phyloP scores from a whole-genome alignment of 2,797 vertebrate species.

The Telmatherina bonti region DNA sequence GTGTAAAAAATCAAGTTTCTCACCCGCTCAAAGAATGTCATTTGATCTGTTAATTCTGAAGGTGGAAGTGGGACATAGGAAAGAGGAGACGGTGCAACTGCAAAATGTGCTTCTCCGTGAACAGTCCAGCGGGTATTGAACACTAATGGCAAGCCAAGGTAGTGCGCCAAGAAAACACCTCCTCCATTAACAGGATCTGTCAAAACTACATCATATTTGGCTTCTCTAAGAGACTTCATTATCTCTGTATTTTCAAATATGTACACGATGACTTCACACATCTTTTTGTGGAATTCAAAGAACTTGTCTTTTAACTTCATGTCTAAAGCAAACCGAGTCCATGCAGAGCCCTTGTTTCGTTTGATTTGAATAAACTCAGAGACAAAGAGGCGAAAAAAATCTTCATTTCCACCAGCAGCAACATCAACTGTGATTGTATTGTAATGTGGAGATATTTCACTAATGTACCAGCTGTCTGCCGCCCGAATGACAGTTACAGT shows the following conservation, averaged over 20 bases:
- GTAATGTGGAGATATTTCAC: slow-evolving; percentile 48
- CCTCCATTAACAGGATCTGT: slow-evolving; percentile 69
- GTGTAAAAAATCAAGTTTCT: slow-evolving; percentile 51
- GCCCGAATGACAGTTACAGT: slow-evolving; percentile 57
- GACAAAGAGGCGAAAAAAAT: slow-evolving; percentile 49
- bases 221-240: slow-evolving; percentile 45
- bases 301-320: slow-evolving; percentile 59
- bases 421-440: slow-evolving; percentile 42
- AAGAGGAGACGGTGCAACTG: slow-evolving; percentile 61
- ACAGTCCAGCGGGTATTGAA: slow-evolving; percentile 60
- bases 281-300: slow-evolving; percentile 42
- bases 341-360: slow-evolving; percentile 23
- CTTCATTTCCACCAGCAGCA: slow-evolving; percentile 40
- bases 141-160: slow-evolving; percentile 62
- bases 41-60: slow-evolving; percentile 51
- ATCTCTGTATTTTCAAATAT: slow-evolving; percentile 59
- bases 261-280: slow-evolving; percentile 40
- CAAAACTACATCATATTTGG: slow-evolving; percentile 57
- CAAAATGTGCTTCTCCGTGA: slow-evolving; percentile 62
- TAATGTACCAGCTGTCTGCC: slow-evolving; percentile 69
- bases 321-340: slow-evolving; percentile 49
- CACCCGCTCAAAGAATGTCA: slow-evolving; percentile 57
- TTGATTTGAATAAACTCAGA: slow-evolving; percentile 53
- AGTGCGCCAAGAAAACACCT: slow-evolving; percentile 67
- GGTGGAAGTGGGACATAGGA: slow-evolving; percentile 61